Evolutionary conservation across 2,797 vertebrate species (phyloP), one percentile per base, ranked within the genome.

Genomic region (Triplophysa bombifrons): DNA sequence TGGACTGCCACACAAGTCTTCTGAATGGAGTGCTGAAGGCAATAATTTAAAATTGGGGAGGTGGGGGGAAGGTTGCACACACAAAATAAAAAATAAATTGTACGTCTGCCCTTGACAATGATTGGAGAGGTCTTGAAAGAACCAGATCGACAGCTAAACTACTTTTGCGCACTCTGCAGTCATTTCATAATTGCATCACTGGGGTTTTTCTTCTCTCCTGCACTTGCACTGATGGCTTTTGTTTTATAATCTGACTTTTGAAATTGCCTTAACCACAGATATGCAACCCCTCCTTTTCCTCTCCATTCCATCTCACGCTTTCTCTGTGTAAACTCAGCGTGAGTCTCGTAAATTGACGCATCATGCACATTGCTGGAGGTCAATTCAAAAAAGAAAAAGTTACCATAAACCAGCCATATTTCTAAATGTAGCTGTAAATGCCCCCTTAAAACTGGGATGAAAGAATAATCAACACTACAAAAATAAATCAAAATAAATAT

Each of bases 41-140:
- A 86, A 79, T 85, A 80, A 85, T 89, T 90, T 88, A 77, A 78
- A 87, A 86, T 80, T 27, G 71, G 46, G 74, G 69, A 80, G 75
- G 51, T 64, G 61, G 51, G 81, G 72, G 70, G 53, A 82, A 76
- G 81, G 27, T 20, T 78, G 73, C 82, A 83, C 63, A 83, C 66
- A 76, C 80, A 84, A 51, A 85, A 83, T 72, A 87, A 67, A 71
- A 80, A 72, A 85, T 58, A 86, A 85, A 86, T 84, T 75, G 78
- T 76, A 78, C 74, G 81, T 74, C 80, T 86, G 86, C 71, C 87
- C 87, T 88, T 90, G 81, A 86, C 85, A 74, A 82, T 88, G 76
- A 89, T 86, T 73, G 83, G 76, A 20, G 82, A 84, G 76, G 86
- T 87, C 77, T 84, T 80, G 78, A 85, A 82, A 75, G 76, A 74